phyloP scores from a whole-genome alignment of 2,888 invertebrate species.

The Linyphia triangularis region DNA sequence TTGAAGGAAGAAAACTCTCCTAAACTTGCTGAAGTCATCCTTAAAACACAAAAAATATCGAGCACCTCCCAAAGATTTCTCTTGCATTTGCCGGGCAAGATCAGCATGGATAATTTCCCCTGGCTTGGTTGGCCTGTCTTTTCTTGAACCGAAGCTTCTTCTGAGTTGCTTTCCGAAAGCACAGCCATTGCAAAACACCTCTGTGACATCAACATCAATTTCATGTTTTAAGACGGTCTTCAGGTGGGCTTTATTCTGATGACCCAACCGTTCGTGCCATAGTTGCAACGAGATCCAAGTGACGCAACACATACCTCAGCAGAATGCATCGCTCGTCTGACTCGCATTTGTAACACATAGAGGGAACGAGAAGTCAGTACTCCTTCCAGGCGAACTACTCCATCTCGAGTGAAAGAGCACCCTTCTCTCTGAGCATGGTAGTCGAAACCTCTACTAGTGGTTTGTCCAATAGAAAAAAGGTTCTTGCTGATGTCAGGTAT shows the following conservation, averaged over 20 bases:
- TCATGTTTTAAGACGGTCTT: not conserved
- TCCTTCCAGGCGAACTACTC: not conserved
- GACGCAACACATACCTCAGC: constrained; percentile 1
- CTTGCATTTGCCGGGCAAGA: constrained; percentile 39
- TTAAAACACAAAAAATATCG: constrained; percentile 42
- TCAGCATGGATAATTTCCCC: constrained; percentile 36
- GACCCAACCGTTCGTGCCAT: constrained; percentile 40
- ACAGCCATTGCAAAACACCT: constrained; percentile 11
- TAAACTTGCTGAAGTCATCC: constrained; percentile 36
- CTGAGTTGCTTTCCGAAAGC: constrained; percentile 17
- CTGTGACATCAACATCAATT: not conserved
- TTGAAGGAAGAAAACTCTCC: constrained; percentile 22
- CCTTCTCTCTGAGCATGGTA: not conserved
- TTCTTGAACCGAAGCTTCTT: not conserved
- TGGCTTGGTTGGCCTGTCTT: not conserved
- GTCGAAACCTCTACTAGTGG: not conserved
- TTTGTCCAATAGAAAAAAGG: constrained; percentile 31
- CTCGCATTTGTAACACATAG: constrained; percentile 18
- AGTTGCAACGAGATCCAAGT: not conserved
- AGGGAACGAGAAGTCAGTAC: not conserved
- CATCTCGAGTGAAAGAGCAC: constrained; percentile 22
- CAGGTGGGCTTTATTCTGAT: constrained; percentile 10
- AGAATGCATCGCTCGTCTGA: not conserved
- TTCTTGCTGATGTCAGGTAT: constrained; percentile 29
- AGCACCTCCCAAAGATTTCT: constrained; percentile 25